phyloP scores from a whole-genome alignment of 1,140 invertebrate genomes.

The Magallana gigas region DNA sequence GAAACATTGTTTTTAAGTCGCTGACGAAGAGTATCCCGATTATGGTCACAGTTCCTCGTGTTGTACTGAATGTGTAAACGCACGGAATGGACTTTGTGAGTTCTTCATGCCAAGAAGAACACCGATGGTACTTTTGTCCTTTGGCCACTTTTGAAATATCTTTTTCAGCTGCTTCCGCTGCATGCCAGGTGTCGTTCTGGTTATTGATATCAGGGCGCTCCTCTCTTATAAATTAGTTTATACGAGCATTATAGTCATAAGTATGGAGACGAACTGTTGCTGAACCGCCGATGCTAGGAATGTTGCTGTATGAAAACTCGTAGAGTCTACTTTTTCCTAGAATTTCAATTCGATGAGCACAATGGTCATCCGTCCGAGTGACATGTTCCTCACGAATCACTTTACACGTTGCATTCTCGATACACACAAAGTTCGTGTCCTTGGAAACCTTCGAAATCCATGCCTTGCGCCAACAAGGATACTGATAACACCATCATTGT shows the following conservation, averaged over 20 bases:
- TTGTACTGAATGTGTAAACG: not conserved
- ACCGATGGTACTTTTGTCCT: not conserved
- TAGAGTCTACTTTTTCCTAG: not conserved
- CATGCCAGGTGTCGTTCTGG: constrained; percentile 49
- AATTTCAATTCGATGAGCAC: constrained; percentile 1
- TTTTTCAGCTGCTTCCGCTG: constrained; percentile 26
- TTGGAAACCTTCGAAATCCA: too few relatives aligned
- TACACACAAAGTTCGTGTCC: too few relatives aligned
- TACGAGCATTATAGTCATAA: constrained; percentile 47
- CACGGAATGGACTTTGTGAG: constrained; percentile 18
- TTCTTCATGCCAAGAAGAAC: not conserved
- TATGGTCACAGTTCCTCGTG: constrained; percentile 2
- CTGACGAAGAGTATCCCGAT: not conserved
- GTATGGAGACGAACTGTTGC: constrained; percentile 7
- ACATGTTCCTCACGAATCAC: not conserved
- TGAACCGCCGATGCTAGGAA: not conserved
- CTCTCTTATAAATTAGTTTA: constrained; percentile 39
- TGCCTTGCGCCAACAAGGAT: too few relatives aligned
- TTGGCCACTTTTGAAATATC: not conserved
- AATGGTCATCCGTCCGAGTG: not conserved
- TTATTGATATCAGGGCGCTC: constrained; percentile 10
- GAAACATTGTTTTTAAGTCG: not conserved
- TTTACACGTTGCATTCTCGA: too few relatives aligned
- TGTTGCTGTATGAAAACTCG: not conserved
- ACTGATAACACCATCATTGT: too few relatives aligned